These are phyloP conservation scores for Drosophila novamexicana DNA, from an alignment of 1,140 invertebrate species.

Conservation along the genomic window DNA sequence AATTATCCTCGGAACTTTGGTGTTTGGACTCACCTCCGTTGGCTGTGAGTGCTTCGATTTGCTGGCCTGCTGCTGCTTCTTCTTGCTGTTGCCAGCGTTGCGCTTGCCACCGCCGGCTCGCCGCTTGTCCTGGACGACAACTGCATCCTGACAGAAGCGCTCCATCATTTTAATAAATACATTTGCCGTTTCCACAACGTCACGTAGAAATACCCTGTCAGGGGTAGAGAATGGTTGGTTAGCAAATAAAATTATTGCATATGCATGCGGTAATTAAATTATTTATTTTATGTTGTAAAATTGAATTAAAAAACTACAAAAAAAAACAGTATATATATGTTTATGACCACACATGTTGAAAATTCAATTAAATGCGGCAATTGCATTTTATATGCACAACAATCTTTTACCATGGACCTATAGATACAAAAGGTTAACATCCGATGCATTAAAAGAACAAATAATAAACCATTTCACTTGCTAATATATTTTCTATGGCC, in stretches of 20 bases:
- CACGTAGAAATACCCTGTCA: conserved; percentile 91
- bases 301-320: conserved; percentile 51
- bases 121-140: conserved; percentile 90
- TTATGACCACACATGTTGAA: conserved; percentile 45
- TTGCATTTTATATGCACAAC: conserved; percentile 49
- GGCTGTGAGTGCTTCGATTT: conserved; percentile 64
- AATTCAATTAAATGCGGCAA: conserved; percentile 73
- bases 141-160: conserved; percentile 89
- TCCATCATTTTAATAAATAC: conserved; percentile 97
- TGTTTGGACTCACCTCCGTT: conserved; percentile 61
- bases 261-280: conserved; percentile 65
- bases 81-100: conserved; percentile 29
- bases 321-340: conserved; percentile 7
- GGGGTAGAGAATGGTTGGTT: conserved; percentile 40
- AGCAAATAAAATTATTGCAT: conserved; percentile 66
- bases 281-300: conserved; percentile 49
- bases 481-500: not conserved
- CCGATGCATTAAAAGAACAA: not conserved
- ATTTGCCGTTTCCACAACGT: conserved; percentile 95
- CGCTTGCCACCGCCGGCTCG: conserved; percentile 47
- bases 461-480: conserved; percentile 1
- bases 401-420: conserved; percentile 3
- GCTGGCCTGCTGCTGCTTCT: conserved; percentile 53
- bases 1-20: conserved; percentile 25
- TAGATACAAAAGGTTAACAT: conserved; percentile 15